Evolutionary conservation across 2,888 invertebrate species (phyloP), one percentile per base, ranked within the genome.

Genomic region (Julus scanicus): DNA sequence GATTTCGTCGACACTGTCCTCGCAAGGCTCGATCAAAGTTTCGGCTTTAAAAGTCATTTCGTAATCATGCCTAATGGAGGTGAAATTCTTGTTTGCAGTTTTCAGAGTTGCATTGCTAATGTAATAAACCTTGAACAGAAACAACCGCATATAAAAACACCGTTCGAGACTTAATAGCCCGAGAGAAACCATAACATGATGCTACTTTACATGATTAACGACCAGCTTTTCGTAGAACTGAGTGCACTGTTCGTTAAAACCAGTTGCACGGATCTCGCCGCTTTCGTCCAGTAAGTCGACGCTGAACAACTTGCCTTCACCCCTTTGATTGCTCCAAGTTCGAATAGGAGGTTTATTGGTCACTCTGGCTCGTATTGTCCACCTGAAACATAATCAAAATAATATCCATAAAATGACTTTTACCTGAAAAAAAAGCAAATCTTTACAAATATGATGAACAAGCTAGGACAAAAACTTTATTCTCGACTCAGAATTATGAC

Each of bases 221-320:
- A 99, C 96, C 90, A 99, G 94, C 93, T 96, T 94, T 90, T 97
- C 96, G 92, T 95, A 98, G 92, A 95, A 99, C 91, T 96, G 97
- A 91, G 98, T 98, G 89, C 96, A 96, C 90, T 95, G 94, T 88
- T 96, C 96, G 90, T 95, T 96, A 92, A 99, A 99, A 2, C 95
- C 98, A 0, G 98, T 98, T 71, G 96, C 96, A 89, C 97, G 94
- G 90, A 99, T 98, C 93, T 99, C 98, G 2, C 98, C 98, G 89
- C 95, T 96, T 91, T 98, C 97, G 92, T 99, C 99, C 89, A 96
- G 93, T n/a, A 99, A 93, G 92, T 98, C 98, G 93, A 98, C 95
- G 89, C 95, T 96, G 92, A 99, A 99, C 2, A 99, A 93, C 92
- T 97, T 97, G 0, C 99, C 99, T 92, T 98, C 98, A 0, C 98